Conservation (phyloP, 2,888 invertebrate genomes). For the Euzophera pinguis region DNA sequence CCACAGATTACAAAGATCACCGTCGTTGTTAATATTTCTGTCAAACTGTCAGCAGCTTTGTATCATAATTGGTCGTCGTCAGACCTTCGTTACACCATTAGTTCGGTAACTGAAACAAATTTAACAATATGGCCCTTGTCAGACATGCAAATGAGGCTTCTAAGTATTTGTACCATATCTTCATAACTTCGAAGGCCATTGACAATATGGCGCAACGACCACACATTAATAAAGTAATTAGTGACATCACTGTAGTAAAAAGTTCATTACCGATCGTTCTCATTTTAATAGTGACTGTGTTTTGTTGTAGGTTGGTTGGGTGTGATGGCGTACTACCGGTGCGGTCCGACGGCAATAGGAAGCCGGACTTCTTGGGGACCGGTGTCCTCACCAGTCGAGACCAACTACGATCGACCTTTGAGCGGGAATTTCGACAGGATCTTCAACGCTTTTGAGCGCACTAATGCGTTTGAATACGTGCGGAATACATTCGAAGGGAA, state of each 20-base stretch:
- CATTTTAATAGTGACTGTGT: neutral
- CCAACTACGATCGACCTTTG: slow-evolving; percentile 61
- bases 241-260: slow-evolving; percentile 33
- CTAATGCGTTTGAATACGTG: slow-evolving; percentile 73
- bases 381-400: slow-evolving; percentile 68
- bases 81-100: slow-evolving; percentile 41
- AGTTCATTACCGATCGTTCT: slow-evolving; percentile 17
- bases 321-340: slow-evolving; percentile 69
- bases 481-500: slow-evolving; percentile 39
- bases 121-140: slow-evolving; percentile 38
- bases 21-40: slow-evolving; percentile 28
- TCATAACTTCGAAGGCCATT: slow-evolving; percentile 20
- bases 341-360: slow-evolving; percentile 68
- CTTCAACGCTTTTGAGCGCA: slow-evolving; percentile 73
- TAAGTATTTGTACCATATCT: neutral
- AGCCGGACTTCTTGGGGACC: slow-evolving; percentile 82
- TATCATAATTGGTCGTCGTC: slow-evolving; percentile 45
- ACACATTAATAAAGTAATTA: slow-evolving; percentile 30
- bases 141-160: slow-evolving; percentile 42
- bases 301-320: slow-evolving; percentile 18
- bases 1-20: slow-evolving; percentile 16
- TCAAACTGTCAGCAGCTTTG: slow-evolving; percentile 28
- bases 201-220: slow-evolving; percentile 22
- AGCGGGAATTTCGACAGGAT: slow-evolving; percentile 74
- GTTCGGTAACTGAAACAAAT: slow-evolving; percentile 23